phyloP scores from a whole-genome alignment of 2,888 invertebrate species.

The Odontothrips loti region DNA sequence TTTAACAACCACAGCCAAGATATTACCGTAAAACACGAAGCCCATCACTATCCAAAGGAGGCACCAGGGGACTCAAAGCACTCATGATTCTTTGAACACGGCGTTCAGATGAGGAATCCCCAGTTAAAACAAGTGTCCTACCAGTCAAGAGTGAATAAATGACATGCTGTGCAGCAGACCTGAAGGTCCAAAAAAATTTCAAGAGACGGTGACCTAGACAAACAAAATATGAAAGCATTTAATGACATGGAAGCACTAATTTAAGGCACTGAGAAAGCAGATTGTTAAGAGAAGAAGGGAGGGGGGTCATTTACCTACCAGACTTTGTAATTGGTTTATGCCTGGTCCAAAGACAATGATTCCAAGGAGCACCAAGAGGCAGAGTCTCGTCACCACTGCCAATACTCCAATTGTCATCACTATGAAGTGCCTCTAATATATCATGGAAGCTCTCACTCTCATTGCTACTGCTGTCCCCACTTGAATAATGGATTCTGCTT shows the following conservation, averaged over 20 bases:
- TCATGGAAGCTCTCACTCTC: constrained; percentile 35
- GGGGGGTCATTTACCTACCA: neutral
- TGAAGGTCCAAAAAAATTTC: constrained; percentile 40
- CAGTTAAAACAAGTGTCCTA: constrained; percentile 36
- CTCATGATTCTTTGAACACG: constrained; percentile 35
- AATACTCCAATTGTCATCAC: constrained; percentile 29
- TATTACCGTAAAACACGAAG: constrained; percentile 32
- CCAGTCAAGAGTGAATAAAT: constrained; percentile 41
- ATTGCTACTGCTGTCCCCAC: neutral
- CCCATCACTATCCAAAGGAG: constrained; percentile 30
- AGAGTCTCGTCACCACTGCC: neutral
- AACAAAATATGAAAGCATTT: neutral
- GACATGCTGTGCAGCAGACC: constrained; percentile 40
- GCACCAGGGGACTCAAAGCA: constrained; percentile 35
- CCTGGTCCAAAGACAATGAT: neutral
- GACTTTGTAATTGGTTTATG: neutral
- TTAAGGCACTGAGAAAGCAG: neutral
- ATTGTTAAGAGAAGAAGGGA: neutral
- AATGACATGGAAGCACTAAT: neutral
- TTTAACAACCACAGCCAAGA: too few relatives aligned
- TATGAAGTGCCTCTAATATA: constrained; percentile 33
- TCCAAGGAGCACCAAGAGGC: neutral
- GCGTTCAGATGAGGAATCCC: constrained; percentile 31
- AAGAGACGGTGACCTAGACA: constrained; percentile 38
- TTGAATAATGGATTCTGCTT: neutral